Base-by-base conservation (phyloP, 2,888 invertebrate species). In the Serripes groenlandicus region DNA sequence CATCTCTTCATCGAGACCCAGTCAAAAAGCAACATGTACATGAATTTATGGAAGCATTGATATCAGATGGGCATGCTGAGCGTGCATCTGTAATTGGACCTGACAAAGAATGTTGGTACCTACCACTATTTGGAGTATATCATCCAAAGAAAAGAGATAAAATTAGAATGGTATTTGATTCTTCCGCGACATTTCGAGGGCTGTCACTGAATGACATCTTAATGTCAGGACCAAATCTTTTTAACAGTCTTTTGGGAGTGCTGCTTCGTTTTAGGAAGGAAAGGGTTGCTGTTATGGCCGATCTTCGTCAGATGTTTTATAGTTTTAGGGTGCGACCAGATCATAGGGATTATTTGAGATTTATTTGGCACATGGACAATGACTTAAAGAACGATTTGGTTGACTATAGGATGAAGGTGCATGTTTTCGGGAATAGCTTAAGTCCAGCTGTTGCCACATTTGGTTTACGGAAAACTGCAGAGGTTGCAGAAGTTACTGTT, bases 231-330 rank as follows among this genome's bases (percentile, higher is more conserved):
- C 78, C 60, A 34, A 71, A 69, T 52, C 52, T 85, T 15, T 79
- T 72, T 7, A 88, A 88, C 68, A 83, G 68, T 37, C 73, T 88
- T 1, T 34, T 86, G 11, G 87, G 85, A 15, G 75, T 87, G 7
- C 56, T 88, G 2, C 26, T 52, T 5, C 4, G 86, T 4, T 88
- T 88, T 66, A 32, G 87, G n/a, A 60, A 69, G 42, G 76, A 81
- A 26, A 15, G 4, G 5, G 58, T 78, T 21, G 88, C 85, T n/a
- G 37, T 84, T 5, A 80, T 71, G 18, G 78, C 75, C 18, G 88
- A 88, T 54, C 79, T 87, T 18, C 35, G 85, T 35, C 84, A 85
- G 42, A 88, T 88, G 85, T 88, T 88, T 32, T 77, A 87, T 37
- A 70, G 68, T 68, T 88, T 89, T 49, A 18, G 42, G 11, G 84